A percentile compares a stretch with the other conserved stretches of the same genome.
These are phyloP conservation scores for Keiferia lycopersicella DNA, from an alignment of 2,888 invertebrate genomes.

Conservation along the genomic window DNA sequence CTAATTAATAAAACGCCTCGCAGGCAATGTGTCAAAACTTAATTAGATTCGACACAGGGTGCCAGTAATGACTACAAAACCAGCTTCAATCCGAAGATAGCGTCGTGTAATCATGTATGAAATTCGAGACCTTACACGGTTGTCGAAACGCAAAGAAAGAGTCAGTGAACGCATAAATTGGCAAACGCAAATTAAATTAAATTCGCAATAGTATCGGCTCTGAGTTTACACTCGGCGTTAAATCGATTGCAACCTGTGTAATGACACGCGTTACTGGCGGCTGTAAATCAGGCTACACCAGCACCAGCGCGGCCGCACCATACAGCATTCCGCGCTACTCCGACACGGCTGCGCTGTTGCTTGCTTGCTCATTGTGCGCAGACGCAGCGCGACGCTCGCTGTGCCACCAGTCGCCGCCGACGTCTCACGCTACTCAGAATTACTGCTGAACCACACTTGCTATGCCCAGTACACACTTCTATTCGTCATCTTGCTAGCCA, in stretches of 20 bases:
- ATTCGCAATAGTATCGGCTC: constrained; percentile 15
- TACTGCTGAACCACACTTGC: not conserved
- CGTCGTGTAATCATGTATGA: constrained; percentile 7
- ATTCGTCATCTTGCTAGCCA: not conserved
- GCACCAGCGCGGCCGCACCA: not conserved
- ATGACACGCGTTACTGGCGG: constrained; percentile 18
- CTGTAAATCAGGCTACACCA: constrained; percentile 6
- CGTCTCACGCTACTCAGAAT: not conserved
- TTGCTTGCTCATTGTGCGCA: not conserved
- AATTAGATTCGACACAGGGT: constrained; percentile 25
- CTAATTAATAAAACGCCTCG: constrained; percentile 14
- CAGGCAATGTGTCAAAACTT: constrained; percentile 19
- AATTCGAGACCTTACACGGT: constrained; percentile 11
- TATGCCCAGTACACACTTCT: not conserved
- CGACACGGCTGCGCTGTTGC: not conserved
- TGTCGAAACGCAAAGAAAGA: not conserved
- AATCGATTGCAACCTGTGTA: constrained; percentile 24
- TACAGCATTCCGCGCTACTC: not conserved
- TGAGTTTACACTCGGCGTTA: constrained; percentile 13
- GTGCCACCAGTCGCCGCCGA: constrained; percentile 13
- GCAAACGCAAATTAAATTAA: constrained; percentile 20
- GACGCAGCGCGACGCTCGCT: constrained; percentile 1
- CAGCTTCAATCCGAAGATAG: not conserved
- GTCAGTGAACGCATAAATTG: constrained; percentile 21
- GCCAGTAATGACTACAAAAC: constrained; percentile 12